Evolutionary conservation across 2,113 vertebrate genomes (phyloP).

Genomic region (Tapirus terrestris): DNA sequence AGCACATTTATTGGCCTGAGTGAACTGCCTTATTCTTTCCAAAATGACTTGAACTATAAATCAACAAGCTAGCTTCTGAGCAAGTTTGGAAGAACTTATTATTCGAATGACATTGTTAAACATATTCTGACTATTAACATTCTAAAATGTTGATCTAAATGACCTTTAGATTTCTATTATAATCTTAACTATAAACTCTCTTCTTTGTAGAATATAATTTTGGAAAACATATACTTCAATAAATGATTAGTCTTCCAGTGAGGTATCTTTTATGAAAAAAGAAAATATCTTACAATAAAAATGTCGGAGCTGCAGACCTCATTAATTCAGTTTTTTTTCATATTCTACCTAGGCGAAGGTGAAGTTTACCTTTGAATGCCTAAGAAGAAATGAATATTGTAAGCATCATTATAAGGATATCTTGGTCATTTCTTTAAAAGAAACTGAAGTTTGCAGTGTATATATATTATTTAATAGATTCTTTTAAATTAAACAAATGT

Average conservation of each 20-base stretch:
- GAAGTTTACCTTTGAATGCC: constrained; percentile 84
- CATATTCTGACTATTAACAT: background rate
- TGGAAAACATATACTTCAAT: background rate
- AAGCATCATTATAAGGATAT: constrained; percentile 80
- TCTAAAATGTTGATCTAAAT: constrained; percentile 27
- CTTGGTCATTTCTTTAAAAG: constrained; percentile 68
- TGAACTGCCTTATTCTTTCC: background rate
- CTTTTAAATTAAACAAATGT: constrained; percentile 31
- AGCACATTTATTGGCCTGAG: background rate
- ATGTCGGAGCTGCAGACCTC: constrained; percentile 67
- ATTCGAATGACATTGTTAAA: background rate
- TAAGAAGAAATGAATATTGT: constrained; percentile 84
- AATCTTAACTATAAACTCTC: background rate
- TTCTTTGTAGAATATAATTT: constrained; percentile 1
- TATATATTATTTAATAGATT: constrained; percentile 45
- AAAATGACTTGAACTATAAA: background rate
- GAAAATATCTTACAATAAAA: constrained; percentile 67
- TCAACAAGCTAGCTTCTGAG: background rate
- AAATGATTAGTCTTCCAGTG: background rate
- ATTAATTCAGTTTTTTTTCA: constrained; percentile 83
- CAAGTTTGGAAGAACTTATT: background rate
- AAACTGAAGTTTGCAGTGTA: constrained; percentile 57
- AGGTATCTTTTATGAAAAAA: constrained; percentile 56
- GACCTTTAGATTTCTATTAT: background rate
- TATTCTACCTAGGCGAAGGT: constrained; percentile 83